phyloP scores from a whole-genome alignment of 2,888 invertebrate species.

The Euclidia mi region DNA sequence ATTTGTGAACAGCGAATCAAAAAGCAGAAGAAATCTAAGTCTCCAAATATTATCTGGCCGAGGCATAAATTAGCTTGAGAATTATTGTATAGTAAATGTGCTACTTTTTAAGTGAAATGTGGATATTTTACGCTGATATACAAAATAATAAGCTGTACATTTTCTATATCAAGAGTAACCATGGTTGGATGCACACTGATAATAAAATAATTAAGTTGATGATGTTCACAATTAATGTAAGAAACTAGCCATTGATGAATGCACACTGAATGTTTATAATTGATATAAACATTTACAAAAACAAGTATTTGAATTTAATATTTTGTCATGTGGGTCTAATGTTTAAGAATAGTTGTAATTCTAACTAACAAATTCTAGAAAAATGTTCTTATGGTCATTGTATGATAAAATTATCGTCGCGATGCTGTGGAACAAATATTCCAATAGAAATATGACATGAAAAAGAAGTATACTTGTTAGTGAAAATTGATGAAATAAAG shows the following conservation, averaged over 20 bases:
- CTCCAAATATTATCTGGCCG: no score
- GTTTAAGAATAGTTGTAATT: constrained; percentile 40
- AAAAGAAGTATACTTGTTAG: constrained; percentile 56
- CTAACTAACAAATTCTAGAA: constrained; percentile 23
- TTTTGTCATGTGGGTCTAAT: constrained; percentile 34
- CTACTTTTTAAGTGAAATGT: constrained; percentile 1
- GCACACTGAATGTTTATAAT: background rate
- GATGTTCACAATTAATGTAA: no score
- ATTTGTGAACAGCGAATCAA: no score
- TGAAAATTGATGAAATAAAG: constrained; percentile 59
- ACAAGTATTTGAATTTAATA: constrained; percentile 1
- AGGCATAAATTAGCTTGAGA: no score
- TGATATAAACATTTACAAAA: constrained; percentile 5
- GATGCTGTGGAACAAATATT: constrained; percentile 63
- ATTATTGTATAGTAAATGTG: background rate
- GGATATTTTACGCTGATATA: background rate
- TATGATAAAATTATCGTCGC: constrained; percentile 35
- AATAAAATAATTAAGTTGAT: no score
- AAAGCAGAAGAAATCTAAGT: no score
- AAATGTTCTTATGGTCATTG: constrained; percentile 32
- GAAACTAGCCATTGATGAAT: background rate
- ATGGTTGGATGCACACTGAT: no score
- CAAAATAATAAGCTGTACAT: no score
- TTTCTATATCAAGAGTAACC: no score
- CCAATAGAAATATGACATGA: constrained; percentile 61